Evolutionary conservation across 2,888 invertebrate species (phyloP).

Genomic region (Calephelis perditalis): DNA sequence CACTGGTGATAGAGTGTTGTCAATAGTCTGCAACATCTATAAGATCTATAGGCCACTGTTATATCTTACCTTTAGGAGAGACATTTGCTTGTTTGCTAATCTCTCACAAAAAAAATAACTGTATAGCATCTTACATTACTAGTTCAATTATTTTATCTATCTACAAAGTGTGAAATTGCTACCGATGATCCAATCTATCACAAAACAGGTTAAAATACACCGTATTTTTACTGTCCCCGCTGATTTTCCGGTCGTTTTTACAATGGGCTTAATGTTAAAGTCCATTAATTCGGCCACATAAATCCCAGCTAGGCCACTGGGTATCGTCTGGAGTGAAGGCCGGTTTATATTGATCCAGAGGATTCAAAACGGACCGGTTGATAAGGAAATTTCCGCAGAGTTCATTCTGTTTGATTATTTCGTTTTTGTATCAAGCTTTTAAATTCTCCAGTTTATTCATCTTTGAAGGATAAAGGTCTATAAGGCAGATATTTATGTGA

Average conservation of each 20-base stretch:
- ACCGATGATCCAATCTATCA: conserved; percentile 28
- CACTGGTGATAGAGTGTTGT: too few relatives aligned
- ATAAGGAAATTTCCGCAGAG: conserved; percentile 6
- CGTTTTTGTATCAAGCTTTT: background rate
- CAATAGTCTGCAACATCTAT: too few relatives aligned
- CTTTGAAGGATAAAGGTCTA: too few relatives aligned
- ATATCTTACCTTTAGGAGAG: too few relatives aligned
- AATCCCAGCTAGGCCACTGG: conserved; percentile 45
- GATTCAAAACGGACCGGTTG: conserved; percentile 19
- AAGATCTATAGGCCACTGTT: too few relatives aligned
- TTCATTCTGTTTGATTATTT: conserved; percentile 1
- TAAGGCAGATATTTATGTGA: too few relatives aligned
- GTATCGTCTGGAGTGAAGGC: conserved; percentile 28
- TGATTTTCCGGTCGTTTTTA: conserved; percentile 37
- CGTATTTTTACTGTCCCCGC: conserved; percentile 5
- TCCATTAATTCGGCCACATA: conserved; percentile 47
- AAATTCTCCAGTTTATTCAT: too few relatives aligned
- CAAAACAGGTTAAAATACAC: conserved; percentile 13
- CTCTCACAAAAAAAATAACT: too few relatives aligned
- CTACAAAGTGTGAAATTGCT: conserved; percentile 31
- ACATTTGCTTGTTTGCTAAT: too few relatives aligned
- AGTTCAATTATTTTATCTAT: too few relatives aligned
- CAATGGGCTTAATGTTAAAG: conserved; percentile 46
- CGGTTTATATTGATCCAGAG: conserved; percentile 32
- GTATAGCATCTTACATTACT: too few relatives aligned